Percentiles rank a stretch among this genome's conserved stretches.
Conservation (phyloP, 1,140 invertebrate genomes). For the Mylabris phalerata region DNA sequence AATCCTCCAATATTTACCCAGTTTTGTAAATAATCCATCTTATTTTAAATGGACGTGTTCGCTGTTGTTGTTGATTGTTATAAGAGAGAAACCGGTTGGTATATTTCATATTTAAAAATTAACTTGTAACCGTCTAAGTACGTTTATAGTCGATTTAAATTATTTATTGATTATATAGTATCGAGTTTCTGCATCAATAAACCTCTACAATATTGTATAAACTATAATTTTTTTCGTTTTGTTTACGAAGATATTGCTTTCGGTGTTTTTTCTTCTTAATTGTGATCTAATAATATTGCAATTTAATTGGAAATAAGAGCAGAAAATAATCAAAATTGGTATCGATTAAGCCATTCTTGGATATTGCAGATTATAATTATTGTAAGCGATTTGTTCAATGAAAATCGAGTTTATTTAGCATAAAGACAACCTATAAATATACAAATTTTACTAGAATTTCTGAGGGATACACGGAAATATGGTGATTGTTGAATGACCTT, state of each 20-base stretch:
- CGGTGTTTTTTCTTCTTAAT: slow-evolving; percentile 3
- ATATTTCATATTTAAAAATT: background rate
- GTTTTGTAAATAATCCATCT: too few species aligned
- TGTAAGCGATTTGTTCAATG: too few species aligned
- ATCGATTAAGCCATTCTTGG: too few species aligned
- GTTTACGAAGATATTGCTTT: background rate
- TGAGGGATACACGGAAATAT: too few species aligned
- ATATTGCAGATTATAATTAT: too few species aligned
- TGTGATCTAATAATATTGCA: background rate
- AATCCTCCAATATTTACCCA: too few species aligned
- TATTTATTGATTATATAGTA: slow-evolving; percentile 8
- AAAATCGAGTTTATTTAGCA: too few species aligned
- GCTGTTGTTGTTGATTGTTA: background rate
- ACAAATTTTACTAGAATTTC: too few species aligned
- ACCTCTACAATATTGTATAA: too few species aligned
- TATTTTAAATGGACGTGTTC: too few species aligned
- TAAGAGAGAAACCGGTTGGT: background rate
- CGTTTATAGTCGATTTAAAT: slow-evolving; percentile 9
- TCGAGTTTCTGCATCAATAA: background rate
- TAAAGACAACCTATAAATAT: too few species aligned
- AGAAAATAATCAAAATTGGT: background rate
- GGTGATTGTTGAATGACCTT: background rate
- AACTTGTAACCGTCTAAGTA: slow-evolving; percentile 6
- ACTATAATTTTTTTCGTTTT: background rate
- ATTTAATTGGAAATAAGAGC: background rate